Base-by-base conservation (phyloP, 2,113 vertebrate genomes). In the Alosa alosa region DNA sequence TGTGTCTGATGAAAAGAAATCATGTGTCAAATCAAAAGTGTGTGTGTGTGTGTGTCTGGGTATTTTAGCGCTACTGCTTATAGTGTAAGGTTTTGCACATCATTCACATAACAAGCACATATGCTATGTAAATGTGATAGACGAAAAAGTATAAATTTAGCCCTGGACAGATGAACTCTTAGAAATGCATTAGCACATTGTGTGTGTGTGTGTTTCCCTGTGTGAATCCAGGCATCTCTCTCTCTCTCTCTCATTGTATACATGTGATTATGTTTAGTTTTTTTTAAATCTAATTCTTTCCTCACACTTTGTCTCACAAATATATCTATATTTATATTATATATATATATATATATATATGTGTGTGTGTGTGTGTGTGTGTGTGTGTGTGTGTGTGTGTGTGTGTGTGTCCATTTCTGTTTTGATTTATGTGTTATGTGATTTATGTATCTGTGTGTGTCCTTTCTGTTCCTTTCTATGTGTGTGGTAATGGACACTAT, bases 401-500 rank as follows among this genome's bases (percentile, higher is more conserved):
- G 75, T 81, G 39, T 25, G 78, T 82, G 84, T 85, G 47, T 84
- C 46, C 44, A 47, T 57, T 6, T 83, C 83, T 84, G 57, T 82
- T 75, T 41, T n/a, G 55, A 25, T 83, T 45, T 83, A 45, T 83
- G 82, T 83, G 82, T 82, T 20, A n/a, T 55, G 49, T 83, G 82
- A 31, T 83, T n/a, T 47, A 44, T 84, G 25, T 68, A 52, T 49
- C 49, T 81, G 55, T 57, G 55, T 60, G 68, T 84, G 72, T 50
- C 25, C 2, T 86, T 50, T 15, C 18, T 47, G 64, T 49, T 20
- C 6, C 50, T 64, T 1, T 52, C 41, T 81, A 6, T 72, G 57
- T 31, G 83, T 17, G 13, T n/a, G 18, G 41, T 88, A 90, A 87
- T 86, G 84, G 72, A 78, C 84, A 84, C 87, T 50, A 83, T 90